Base-by-base conservation (phyloP, 2,113 vertebrate genomes). In the Alces alces region DNA sequence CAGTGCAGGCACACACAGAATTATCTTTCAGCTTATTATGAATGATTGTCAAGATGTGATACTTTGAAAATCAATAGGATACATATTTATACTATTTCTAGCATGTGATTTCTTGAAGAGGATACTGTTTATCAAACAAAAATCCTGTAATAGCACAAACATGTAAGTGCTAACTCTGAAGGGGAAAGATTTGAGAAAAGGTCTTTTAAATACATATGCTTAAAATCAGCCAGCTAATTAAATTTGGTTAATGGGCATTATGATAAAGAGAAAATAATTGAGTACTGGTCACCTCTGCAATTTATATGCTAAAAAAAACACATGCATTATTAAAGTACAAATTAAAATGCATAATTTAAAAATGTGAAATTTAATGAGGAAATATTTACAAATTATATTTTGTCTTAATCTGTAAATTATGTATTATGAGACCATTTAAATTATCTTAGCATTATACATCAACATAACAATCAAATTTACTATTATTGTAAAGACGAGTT, bases 61-160 rank as follows among this genome's bases (percentile, higher is more conserved):
- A 76, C 47, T 97, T 86, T 92, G 85, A 92, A 97, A 98, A 82
- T 57, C 80, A 92, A 52, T 60, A 80, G 27, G 61, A 85, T 76
- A 15, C 1, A 92, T 87, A 57, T 19, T 92, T 80, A 92, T 6
- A 73, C 23, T 70, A 7, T 82, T 45, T 80, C 47, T 89, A 79
- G 33, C 57, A 86, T 16, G n/a, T 61, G 21, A 14, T 52, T 19
- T 76, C 82, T 79, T 95, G 82, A 93, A 78, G 87, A 92, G 14
- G 25, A 90, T 80, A 90, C 13, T 79, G 28, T 87, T 96, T 94
- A 93, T 85, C 61, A 96, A 83, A 95, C 45, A 96, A 95, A 96
- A 55, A 95, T 52, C 30, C 27, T 28, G 16, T 92, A 92, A 91
- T 57, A 85, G 50, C 73, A 61, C 12, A 92, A 45, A 66, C 7